Evolutionary conservation across 2,888 invertebrate species (phyloP), one percentile per base, ranked within the genome.

Genomic region (Dasypolia templi): DNA sequence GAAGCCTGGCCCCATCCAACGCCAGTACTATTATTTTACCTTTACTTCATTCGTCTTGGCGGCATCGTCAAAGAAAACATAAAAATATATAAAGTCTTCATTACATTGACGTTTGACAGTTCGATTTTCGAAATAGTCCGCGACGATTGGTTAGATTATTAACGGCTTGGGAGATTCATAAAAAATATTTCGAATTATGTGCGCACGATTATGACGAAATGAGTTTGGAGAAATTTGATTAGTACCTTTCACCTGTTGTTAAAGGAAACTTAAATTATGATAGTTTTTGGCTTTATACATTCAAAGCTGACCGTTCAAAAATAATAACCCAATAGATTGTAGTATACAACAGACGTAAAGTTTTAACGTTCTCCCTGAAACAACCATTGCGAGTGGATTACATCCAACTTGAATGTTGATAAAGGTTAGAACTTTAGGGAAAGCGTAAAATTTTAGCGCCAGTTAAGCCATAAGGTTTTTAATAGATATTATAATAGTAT

Each of bases 41-140:
- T 90, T 90, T 87, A 88, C 89, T 88, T 89, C 90, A 91, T 92
- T 92, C 91, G 88, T 91, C 91, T 90, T 89, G 89, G 93, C 95
- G 95, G 95, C 92, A 90, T 90, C 91, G 81, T 94, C 95, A 96
- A 95, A 96, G 94, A 90, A 90, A 91, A 89, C 90, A 90, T 93
- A 91, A 93, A 89, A 91, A 92, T 90, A 88, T 91, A 94, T 94
- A 94, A 95, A 92, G 91, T 91, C 93, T 93, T 94, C 92, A 95
- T 95, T 94, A 92, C 89, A 92, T 92, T 90, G 90, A 92, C 91
- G 84, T 93, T 93, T 93, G 95, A 95, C 95, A 93, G 94, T 92
- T 94, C 92, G 92, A 95, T 95, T 94, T 94, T 92, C 86, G 84
- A 89, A 93, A 92, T 90, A 87, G 88, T 85, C 85, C 79, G 77